A percentile compares a stretch with the other conserved stretches of the same genome.
phyloP scores from a whole-genome alignment of 2,888 invertebrate genomes.

The Oxycera nigricornis region DNA sequence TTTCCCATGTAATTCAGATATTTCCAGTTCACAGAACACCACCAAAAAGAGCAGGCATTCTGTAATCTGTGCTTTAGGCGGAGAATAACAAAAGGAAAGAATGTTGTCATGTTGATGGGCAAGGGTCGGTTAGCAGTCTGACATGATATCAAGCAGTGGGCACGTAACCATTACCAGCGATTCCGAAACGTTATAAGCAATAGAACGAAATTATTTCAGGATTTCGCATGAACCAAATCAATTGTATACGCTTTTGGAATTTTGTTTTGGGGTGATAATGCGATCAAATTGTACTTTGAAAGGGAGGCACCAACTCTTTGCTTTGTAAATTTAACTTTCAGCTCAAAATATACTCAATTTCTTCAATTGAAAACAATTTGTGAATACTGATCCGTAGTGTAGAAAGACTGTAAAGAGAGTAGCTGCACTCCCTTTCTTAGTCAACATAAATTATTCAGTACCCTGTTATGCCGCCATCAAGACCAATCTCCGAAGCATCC shows the following conservation, averaged over 20 bases:
- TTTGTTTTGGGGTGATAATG: too few relatives aligned
- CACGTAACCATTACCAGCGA: too few relatives aligned
- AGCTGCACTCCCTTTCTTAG: neutral
- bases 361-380: too few relatives aligned
- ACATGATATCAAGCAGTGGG: neutral
- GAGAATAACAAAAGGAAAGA: neutral
- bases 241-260: too few relatives aligned
- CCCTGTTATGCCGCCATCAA: constrained; percentile 30
- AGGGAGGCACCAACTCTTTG: too few relatives aligned
- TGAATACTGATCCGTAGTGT: too few relatives aligned
- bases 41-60: constrained; percentile 19
- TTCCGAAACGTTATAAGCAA: too few relatives aligned
- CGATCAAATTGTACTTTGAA: too few relatives aligned
- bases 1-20: constrained; percentile 23
- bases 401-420: neutral
- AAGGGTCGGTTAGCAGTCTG: neutral
- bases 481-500: neutral
- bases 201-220: too few relatives aligned
- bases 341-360: too few relatives aligned
- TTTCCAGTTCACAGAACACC: neutral
- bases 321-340: too few relatives aligned
- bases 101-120: neutral
- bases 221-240: too few relatives aligned
- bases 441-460: constrained; percentile 27
- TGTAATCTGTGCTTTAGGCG: constrained; percentile 5